Evolutionary conservation across 2,888 invertebrate species (phyloP).

Genomic region (Ornithoptera alexandrae): DNA sequence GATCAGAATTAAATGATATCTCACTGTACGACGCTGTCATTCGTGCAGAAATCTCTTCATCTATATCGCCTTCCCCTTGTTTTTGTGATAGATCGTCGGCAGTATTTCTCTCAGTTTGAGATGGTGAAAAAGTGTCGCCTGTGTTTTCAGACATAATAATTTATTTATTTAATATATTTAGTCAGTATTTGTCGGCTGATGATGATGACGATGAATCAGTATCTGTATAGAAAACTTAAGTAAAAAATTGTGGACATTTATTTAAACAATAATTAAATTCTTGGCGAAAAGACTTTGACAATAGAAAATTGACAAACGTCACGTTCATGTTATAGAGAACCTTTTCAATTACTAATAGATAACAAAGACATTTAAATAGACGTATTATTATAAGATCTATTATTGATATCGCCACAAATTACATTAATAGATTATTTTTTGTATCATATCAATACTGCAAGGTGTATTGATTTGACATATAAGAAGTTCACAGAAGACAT

Average conservation of each 20-base stretch:
- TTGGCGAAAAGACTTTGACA: neutral
- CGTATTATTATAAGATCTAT: too few relatives aligned
- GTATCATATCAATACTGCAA: too few relatives aligned
- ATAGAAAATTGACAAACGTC: neutral
- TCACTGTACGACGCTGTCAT: constrained; percentile 91
- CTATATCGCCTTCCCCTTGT: constrained; percentile 59
- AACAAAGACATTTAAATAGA: too few relatives aligned
- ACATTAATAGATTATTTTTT: too few relatives aligned
- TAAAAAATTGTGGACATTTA: neutral
- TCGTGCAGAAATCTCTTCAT: constrained; percentile 81
- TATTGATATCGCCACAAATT: too few relatives aligned
- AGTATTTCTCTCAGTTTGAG: constrained; percentile 40
- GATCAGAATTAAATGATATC: constrained; percentile 86
- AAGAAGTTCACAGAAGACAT: too few relatives aligned
- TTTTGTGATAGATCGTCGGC: constrained; percentile 41
- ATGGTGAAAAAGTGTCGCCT: constrained; percentile 36
- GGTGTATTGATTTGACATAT: too few relatives aligned
- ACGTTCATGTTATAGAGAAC: neutral
- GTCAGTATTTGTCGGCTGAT: too few relatives aligned
- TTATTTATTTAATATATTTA: neutral
- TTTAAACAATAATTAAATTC: neutral
- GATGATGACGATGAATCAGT: too few relatives aligned
- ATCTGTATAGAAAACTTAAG: too few relatives aligned
- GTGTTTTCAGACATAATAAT: constrained; percentile 24
- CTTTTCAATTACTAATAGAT: too few relatives aligned